A percentile compares a stretch with the other conserved stretches of the same genome.
These are phyloP conservation scores for Megastigmus dorsalis DNA, from an alignment of 2,888 invertebrate species.

Conservation along the genomic window DNA sequence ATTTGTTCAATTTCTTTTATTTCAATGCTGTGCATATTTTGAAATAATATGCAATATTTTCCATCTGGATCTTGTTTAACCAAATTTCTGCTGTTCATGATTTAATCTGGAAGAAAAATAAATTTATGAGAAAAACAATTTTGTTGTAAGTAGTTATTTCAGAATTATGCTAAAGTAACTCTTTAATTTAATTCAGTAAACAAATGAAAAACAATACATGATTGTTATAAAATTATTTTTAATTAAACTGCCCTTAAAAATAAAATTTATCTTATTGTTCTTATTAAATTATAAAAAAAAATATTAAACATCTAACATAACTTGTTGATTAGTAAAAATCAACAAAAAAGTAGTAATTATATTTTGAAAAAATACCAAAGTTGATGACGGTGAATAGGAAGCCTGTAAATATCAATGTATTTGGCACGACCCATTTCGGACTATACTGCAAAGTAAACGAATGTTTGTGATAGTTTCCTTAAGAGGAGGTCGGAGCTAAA, in stretches of 20 bases:
- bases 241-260: too few relatives aligned
- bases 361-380: slow-evolving; percentile 89
- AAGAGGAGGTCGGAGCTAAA: too few relatives aligned
- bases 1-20: slow-evolving; percentile 54
- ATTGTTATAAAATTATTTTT: too few relatives aligned
- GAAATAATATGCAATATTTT: slow-evolving; percentile 50
- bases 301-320: too few relatives aligned
- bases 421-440: too few relatives aligned
- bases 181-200: neutral
- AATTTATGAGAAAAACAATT: neutral
- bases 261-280: too few relatives aligned
- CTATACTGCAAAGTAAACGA: too few relatives aligned
- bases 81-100: slow-evolving; percentile 9
- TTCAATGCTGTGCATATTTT: neutral
- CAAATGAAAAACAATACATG: too few relatives aligned
- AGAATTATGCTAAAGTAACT: neutral
- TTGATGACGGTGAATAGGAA: slow-evolving; percentile 94
- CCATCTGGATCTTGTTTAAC: slow-evolving; percentile 7
- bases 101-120: slow-evolving; percentile 23
- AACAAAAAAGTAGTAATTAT: slow-evolving; percentile 95
- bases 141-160: too few relatives aligned
- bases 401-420: slow-evolving; percentile 95
- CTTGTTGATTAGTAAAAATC: too few relatives aligned
- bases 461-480: too few relatives aligned
- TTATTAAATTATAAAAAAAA: too few relatives aligned